These are phyloP conservation scores for Cynoglossus semilaevis DNA, from an alignment of 2,113 vertebrate genomes.

Conservation along the genomic window DNA sequence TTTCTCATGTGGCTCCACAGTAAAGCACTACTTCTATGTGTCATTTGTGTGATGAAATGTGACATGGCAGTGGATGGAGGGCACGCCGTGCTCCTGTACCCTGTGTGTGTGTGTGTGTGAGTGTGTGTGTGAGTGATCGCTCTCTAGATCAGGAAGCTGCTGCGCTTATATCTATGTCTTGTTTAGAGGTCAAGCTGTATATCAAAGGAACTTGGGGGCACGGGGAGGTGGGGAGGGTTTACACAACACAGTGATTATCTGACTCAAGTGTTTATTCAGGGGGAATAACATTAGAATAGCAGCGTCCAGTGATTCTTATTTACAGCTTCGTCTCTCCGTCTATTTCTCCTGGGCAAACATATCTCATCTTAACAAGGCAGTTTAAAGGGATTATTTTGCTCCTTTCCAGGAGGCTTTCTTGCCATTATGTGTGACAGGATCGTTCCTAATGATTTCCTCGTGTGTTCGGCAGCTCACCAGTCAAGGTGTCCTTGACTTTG, in stretches of 20 bases:
- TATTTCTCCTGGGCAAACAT: constrained; percentile 36
- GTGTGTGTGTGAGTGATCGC: constrained; percentile 6
- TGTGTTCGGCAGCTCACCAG: constrained; percentile 44
- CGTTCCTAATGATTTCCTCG: constrained; percentile 50
- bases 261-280: constrained; percentile 31
- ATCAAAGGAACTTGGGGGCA: neutral
- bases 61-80: constrained; percentile 24
- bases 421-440: constrained; percentile 38
- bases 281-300: constrained; percentile 27
- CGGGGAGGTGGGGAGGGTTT: neutral
- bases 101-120: neutral
- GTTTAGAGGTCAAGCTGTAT: constrained; percentile 44
- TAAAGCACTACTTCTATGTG: constrained; percentile 4
- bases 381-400: constrained; percentile 39
- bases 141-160: constrained; percentile 9
- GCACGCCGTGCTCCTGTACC: constrained; percentile 15
- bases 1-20: constrained; percentile 12
- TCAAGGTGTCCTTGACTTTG: constrained; percentile 57
- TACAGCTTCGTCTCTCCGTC: constrained; percentile 13
- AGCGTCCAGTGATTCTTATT: constrained; percentile 6
- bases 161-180: constrained; percentile 18
- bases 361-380: constrained; percentile 53
- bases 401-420: constrained; percentile 28
- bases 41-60: constrained; percentile 29
- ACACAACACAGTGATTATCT: constrained; percentile 24